Evolutionary conservation across 2,113 vertebrate genomes (phyloP).

Genomic region (Rhizomys pruinosus): DNA sequence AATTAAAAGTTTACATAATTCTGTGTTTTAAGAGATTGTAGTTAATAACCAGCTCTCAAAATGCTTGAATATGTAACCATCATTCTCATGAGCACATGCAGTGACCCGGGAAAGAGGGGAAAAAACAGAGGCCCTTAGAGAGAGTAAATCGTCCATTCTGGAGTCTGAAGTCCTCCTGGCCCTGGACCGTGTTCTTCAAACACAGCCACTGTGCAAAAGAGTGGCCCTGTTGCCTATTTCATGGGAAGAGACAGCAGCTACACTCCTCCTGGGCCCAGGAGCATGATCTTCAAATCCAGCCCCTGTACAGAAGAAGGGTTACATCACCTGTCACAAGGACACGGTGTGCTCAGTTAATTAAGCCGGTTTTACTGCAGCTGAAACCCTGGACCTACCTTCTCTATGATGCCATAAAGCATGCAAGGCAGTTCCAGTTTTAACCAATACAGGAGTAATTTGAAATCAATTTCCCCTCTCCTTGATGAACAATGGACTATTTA

Average conservation of each 20-base stretch:
- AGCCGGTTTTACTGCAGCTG: constrained; percentile 61
- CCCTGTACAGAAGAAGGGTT: constrained; percentile 13
- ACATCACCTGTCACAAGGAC: neutral
- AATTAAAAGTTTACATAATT: neutral
- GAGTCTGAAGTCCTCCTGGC: neutral
- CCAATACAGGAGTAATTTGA: constrained; percentile 75
- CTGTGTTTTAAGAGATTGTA: neutral
- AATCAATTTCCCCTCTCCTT: constrained; percentile 75
- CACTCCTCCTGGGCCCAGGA: neutral
- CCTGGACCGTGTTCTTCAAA: neutral
- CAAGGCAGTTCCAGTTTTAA: constrained; percentile 68
- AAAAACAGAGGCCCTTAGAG: accelerated
- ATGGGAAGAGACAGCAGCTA: neutral
- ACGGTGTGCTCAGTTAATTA: constrained; percentile 65
- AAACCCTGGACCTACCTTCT: constrained; percentile 66
- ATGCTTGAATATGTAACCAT: neutral
- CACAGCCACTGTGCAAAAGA: neutral
- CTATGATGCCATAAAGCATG: constrained; percentile 72
- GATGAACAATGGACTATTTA: constrained; percentile 76
- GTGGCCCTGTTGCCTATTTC: neutral
- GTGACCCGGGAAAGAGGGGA: neutral
- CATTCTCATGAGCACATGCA: neutral
- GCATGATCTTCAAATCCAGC: neutral
- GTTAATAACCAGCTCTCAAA: constrained; percentile 40
- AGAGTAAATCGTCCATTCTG: neutral